Base-by-base conservation (phyloP, 30 jellyfish, hydroid and myxozoan genomes). In the Aurelia aurita complex sp. Pacific region DNA sequence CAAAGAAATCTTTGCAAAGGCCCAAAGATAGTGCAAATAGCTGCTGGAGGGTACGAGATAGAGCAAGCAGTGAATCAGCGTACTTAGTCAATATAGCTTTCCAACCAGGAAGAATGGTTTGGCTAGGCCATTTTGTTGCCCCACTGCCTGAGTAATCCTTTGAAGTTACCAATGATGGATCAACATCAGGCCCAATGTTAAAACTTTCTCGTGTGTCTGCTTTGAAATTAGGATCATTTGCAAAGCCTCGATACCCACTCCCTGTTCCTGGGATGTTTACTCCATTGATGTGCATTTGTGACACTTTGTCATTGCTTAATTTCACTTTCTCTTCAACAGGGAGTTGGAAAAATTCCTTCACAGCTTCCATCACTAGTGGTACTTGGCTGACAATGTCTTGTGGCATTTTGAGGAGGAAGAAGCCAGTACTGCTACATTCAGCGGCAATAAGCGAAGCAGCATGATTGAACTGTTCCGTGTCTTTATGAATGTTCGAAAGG, bases 151-250 rank as follows among this genome's bases (percentile, higher is more conserved):
- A n/a, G n/a, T n/a, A n/a, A n/a, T n/a, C n/a, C n/a, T n/a, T n/a
- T n/a, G n/a, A n/a, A n/a, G n/a, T n/a, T n/a, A n/a, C n/a, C n/a
- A n/a, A n/a, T n/a, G n/a, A n/a, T n/a, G n/a, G n/a, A n/a, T n/a
- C n/a, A n/a, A n/a, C n/a, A n/a, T n/a, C n/a, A n/a, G n/a, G n/a
- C n/a, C n/a, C n/a, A n/a, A n/a, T n/a, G n/a, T n/a, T n/a, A n/a
- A n/a, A 81, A 38, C 90, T 81, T 38, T 81, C 90, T 32, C 90
- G 79, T 0, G 90, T 53, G 51, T 81, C 90, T 46, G 79, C 54
- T 19, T 57, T 40, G 52, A 81, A 81, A 52, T 81, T 81, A 0
- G 90, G 83, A 57, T 81, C 90, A 1, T 34, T 55, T 11, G 90
- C 52, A 40, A 67, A 69, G 38, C 90, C 90, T 68, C 90, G 50